Percentiles rank a stretch among this genome's conserved stretches.
Evolutionary conservation across 2,888 invertebrate species (phyloP).

Genomic region (Agrenia bidenticulata): DNA sequence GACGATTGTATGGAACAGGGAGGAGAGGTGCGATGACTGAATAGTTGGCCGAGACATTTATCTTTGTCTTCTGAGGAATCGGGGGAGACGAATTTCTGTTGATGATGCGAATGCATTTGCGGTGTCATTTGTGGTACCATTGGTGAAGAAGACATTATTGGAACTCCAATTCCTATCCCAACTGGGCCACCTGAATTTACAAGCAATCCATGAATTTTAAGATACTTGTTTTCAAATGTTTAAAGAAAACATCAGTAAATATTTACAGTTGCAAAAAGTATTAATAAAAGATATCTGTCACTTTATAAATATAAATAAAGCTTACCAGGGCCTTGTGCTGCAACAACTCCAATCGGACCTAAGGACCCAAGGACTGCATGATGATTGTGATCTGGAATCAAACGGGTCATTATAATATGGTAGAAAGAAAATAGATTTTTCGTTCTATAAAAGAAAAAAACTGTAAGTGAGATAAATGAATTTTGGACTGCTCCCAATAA

Average conservation of each 20-base stretch:
- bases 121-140: conserved; percentile 19
- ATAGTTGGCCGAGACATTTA: conserved; percentile 34
- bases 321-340: conserved; percentile 37
- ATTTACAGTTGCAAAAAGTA: too few species aligned
- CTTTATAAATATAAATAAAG: conserved; percentile 13
- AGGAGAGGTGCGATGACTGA: conserved; percentile 13
- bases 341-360: conserved; percentile 50
- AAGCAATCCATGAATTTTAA: too few species aligned
- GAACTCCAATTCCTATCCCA: conserved; percentile 50
- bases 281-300: too few species aligned
- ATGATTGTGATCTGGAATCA: conserved; percentile 32
- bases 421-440: too few species aligned
- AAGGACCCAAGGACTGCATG: conserved; percentile 46
- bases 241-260: too few species aligned
- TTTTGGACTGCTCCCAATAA: too few species aligned
- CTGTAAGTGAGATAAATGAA: too few species aligned
- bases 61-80: conserved; percentile 51
- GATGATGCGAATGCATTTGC: conserved; percentile 1
- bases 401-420: conserved; percentile 20
- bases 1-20: conserved; percentile 23
- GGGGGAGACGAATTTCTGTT: conserved; percentile 46
- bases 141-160: conserved; percentile 47
- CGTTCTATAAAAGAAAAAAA: too few species aligned
- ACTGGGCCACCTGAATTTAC: conserved; percentile 40
- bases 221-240: too few species aligned